Evolutionary conservation across 2,113 vertebrate species (phyloP).

Genomic region (Triplophysa dalaica): DNA sequence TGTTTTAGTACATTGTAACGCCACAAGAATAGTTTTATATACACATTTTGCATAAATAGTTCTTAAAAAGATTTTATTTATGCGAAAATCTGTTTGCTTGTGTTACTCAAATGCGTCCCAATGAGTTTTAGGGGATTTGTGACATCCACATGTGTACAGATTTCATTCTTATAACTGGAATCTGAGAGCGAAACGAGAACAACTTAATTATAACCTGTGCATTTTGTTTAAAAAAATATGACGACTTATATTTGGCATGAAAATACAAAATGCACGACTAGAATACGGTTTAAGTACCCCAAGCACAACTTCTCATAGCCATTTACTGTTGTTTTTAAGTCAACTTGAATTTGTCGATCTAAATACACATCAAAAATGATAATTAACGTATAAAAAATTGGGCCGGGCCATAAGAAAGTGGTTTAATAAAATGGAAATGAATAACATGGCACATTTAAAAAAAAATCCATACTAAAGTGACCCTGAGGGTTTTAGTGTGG

Average conservation of each 20-base stretch:
- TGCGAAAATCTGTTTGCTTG: no score
- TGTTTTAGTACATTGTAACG: no score
- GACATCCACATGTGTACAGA: no score
- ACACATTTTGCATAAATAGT: no score
- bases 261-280: constrained; percentile 19
- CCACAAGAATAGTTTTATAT: no score
- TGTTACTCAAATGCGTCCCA: no score
- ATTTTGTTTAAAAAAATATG: neutral
- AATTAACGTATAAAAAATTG: neutral
- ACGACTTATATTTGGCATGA: constrained; percentile 22
- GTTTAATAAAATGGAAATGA: constrained; percentile 21
- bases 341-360: neutral
- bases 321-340: neutral
- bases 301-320: neutral
- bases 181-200: neutral
- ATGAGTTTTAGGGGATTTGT: no score
- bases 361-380: neutral
- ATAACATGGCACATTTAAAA: constrained; percentile 16
- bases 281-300: constrained; percentile 10
- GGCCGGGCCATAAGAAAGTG: neutral
- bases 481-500: constrained; percentile 7
- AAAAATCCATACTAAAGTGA: constrained; percentile 7
- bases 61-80: no score
- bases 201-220: neutral
- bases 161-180: neutral